Conservation (phyloP, 2,797 vertebrate genomes). For the Phoeniculus purpureus region DNA sequence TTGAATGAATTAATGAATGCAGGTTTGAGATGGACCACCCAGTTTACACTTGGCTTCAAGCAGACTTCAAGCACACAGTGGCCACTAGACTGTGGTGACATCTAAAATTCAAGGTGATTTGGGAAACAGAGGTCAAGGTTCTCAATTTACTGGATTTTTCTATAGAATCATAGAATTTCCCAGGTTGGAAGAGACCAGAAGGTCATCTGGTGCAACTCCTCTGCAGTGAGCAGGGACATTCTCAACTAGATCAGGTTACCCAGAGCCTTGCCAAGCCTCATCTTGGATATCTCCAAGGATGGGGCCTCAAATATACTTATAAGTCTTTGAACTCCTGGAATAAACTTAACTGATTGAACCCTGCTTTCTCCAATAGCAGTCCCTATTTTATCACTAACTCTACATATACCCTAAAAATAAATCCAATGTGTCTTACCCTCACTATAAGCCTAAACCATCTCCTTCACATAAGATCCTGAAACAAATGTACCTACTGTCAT, state of each 20-base stretch:
- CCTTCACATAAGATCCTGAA: neutral
- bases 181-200: too few species aligned
- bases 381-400: neutral
- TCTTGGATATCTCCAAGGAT: too few species aligned
- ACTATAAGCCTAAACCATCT: neutral
- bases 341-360: neutral
- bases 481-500: neutral
- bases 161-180: neutral
- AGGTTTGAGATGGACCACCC: neutral
- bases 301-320: neutral
- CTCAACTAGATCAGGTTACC: too few species aligned
- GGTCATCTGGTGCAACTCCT: too few species aligned
- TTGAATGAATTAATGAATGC: neutral
- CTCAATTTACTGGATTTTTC: neutral
- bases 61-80: neutral
- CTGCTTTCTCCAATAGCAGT: neutral
- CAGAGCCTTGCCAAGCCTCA: too few species aligned
- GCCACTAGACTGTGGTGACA: neutral
- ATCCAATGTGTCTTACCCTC: neutral
- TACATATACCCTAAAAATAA: neutral
- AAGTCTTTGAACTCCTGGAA: slow-evolving; percentile 3
- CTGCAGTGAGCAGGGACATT: too few species aligned
- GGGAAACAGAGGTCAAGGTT: neutral
- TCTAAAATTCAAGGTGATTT: slow-evolving; percentile 26
- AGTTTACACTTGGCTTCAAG: neutral